phyloP scores from a whole-genome alignment of 1,140 invertebrate genomes.

The Lutraria rhynchaena region DNA sequence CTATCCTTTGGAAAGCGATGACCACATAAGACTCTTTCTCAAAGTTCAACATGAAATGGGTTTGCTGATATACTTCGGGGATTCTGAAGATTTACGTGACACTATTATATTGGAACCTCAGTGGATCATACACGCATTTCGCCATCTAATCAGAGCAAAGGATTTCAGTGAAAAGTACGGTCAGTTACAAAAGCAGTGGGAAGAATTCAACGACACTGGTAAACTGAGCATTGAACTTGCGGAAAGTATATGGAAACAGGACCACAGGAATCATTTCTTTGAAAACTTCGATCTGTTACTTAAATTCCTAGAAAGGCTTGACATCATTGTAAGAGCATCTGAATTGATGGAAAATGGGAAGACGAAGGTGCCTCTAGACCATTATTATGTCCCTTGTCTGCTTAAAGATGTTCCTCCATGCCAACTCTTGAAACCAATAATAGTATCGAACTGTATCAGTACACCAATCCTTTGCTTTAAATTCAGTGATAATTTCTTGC shows the following conservation, averaged over 20 bases:
- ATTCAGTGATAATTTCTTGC: constrained; percentile 36
- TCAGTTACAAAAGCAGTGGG: constrained; percentile 20
- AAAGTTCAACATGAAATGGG: constrained; percentile 26
- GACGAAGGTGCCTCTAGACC: not conserved
- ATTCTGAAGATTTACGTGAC: constrained; percentile 4
- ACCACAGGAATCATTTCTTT: constrained; percentile 25
- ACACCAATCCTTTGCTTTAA: constrained; percentile 37
- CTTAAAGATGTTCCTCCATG: constrained; percentile 22
- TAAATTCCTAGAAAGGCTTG: constrained; percentile 36
- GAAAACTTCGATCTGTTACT: constrained; percentile 40
- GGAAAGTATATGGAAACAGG: constrained; percentile 42
- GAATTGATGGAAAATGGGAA: constrained; percentile 20
- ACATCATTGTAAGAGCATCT: constrained; percentile 39
- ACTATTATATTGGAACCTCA: constrained; percentile 49
- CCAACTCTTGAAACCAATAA: not conserved
- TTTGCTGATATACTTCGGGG: constrained; percentile 16
- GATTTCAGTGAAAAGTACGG: constrained; percentile 46
- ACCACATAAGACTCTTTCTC: constrained; percentile 35
- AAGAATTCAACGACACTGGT: constrained; percentile 31
- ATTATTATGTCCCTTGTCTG: constrained; percentile 44
- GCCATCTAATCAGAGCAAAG: constrained; percentile 29
- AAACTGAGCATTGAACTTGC: constrained; percentile 4
- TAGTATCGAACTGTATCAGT: not conserved
- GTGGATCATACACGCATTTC: constrained; percentile 44
- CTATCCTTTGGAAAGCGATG: constrained; percentile 9